These are phyloP conservation scores for Muscicapa striata DNA, from an alignment of 2,797 vertebrate genomes.

Conservation along the genomic window DNA sequence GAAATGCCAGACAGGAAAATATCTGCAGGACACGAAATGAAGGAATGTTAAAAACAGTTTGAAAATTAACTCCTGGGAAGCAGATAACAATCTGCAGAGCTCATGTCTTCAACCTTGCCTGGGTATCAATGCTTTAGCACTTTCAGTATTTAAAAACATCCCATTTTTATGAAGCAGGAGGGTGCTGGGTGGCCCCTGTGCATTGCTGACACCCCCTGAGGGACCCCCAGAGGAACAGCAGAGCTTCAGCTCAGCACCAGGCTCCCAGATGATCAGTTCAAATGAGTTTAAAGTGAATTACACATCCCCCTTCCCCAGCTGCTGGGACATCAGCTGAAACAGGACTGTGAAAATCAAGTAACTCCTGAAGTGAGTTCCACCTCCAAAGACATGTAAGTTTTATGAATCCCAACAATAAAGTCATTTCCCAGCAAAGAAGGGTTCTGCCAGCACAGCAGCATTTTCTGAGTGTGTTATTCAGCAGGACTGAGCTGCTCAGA, in stretches of 20 bases:
- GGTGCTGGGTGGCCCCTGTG: neutral
- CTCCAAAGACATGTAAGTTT: neutral
- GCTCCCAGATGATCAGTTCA: neutral
- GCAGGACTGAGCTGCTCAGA: neutral
- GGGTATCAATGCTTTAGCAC: neutral
- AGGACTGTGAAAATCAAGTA: neutral
- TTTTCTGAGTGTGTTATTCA: neutral
- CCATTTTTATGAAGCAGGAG: neutral
- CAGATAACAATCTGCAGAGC: neutral
- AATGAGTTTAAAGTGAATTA: neutral
- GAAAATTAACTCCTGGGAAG: neutral
- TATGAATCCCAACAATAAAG: neutral
- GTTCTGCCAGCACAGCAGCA: neutral
- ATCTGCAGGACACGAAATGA: neutral
- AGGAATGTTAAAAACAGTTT: neutral
- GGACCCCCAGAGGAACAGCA: neutral
- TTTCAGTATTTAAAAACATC: neutral
- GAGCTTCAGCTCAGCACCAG: neutral
- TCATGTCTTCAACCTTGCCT: neutral
- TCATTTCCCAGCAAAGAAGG: neutral
- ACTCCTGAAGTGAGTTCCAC: neutral
- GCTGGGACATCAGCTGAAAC: neutral
- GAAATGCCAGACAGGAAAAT: neutral
- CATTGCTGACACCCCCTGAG: neutral
- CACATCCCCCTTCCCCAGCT: neutral